Evolutionary conservation across 2,888 invertebrate genomes (phyloP).

Genomic region (Eupithecia abbreviata): DNA sequence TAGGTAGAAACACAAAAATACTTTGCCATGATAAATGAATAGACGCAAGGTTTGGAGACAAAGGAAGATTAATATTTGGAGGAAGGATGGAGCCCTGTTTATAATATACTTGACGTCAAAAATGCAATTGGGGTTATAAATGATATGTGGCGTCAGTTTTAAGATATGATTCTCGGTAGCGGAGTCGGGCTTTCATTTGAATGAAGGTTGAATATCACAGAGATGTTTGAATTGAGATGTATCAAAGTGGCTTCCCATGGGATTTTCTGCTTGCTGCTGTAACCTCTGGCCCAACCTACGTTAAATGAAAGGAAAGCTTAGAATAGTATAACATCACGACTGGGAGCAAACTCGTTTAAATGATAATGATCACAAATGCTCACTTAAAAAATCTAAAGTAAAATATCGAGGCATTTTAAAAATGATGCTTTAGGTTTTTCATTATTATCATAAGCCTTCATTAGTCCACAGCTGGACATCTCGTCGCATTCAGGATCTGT

Average conservation of each 20-base stretch:
- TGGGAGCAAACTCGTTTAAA: not conserved
- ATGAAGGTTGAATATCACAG: slow-evolving; percentile 1
- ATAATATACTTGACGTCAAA: slow-evolving; percentile 37
- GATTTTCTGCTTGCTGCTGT: not conserved
- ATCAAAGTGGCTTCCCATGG: not conserved
- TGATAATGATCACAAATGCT: not conserved
- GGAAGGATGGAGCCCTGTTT: slow-evolving; percentile 40
- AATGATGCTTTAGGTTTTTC: not conserved
- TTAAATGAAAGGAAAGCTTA: not conserved
- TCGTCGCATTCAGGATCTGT: not conserved
- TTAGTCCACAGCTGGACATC: not conserved
- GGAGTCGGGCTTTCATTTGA: not conserved
- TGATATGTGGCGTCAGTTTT: slow-evolving; percentile 21
- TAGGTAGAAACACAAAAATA: slow-evolving; percentile 52
- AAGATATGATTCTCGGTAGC: slow-evolving; percentile 16
- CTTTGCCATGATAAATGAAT: slow-evolving; percentile 55
- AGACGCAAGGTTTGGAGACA: slow-evolving; percentile 52
- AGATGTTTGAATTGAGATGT: not conserved
- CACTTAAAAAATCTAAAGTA: not conserved
- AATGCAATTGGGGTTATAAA: slow-evolving; percentile 34
- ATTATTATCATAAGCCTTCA: not conserved
- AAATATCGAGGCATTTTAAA: not conserved
- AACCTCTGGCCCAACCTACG: not conserved
- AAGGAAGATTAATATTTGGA: slow-evolving; percentile 56
- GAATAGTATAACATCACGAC: not conserved